Base-by-base conservation (phyloP, 2,888 invertebrate genomes). In the Orgyia antiqua region DNA sequence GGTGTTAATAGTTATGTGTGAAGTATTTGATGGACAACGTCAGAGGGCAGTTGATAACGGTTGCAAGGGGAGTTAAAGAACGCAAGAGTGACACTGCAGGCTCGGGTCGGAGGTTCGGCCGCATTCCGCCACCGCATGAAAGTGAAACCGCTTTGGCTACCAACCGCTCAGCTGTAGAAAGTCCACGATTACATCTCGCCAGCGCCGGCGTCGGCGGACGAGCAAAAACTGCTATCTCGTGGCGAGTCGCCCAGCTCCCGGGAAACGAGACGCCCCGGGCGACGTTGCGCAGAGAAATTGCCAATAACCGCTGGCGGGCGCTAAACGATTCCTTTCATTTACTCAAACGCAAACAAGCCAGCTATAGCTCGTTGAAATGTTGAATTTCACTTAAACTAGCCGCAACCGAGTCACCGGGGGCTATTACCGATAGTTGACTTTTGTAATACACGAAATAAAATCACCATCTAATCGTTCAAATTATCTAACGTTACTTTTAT, bases 41-140 rank as follows among this genome's bases (percentile, higher is more conserved):
- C n/a, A n/a, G n/a, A 15, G 15, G 15, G 4, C 20, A 20, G n/a
- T 20, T 20, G 20, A 3, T 3, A n/a, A 20, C 20, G n/a, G 53
- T 15, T 15, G 20, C n/a, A 20, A 10, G 10, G 12, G 51, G 50
- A 41, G 55, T 15, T 4, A 15, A 15, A 51, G 39, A 40, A 31
- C 38, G 10, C 46, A 51, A 57, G 51, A 59, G 60, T 64, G 67
- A 63, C 68, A 65, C 58, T 56, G 41, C 58, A 49, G 61, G 62
- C 63, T 62, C 68, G 74, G 82, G 82, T 83, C 83, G 82, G 74
- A 82, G 84, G 82, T 83, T 74, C 79, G 80, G 74, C 76, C 83
- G 77, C 84, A 83, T 84, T 84, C 84, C 82, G 58, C 55, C 70
- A 74, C 64, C 70, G 75, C 71, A 77, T 66, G 84, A 84, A 84